Base-by-base conservation (phyloP, 2,888 invertebrate genomes). In the Sesamia inferens region DNA sequence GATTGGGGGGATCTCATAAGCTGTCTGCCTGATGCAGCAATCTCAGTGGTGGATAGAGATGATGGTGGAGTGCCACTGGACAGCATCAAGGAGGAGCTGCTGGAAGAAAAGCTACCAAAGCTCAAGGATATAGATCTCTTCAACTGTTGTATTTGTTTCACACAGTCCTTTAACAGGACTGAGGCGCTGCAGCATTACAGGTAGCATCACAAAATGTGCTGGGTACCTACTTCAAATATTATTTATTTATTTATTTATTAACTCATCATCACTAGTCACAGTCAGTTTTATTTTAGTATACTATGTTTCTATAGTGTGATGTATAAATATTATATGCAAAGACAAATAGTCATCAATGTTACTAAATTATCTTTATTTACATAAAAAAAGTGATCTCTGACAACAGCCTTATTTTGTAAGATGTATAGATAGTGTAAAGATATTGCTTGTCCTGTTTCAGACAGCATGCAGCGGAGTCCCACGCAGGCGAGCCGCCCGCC, bases 151-250 rank as follows among this genome's bases (percentile, higher is more conserved):
- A 92, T 95, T 31, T 96, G 96, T 81, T 92, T 94, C 69, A 81
- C 84, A 22, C 92, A 92, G 81, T 93, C 90, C 71, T 90, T 78
- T 65, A 90, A 84, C 2, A 88, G 89, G 59, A 84, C 63, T 3
- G 92, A 93, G 13, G 92, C 96, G 87, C 74, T 96, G 39, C 88
- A 91, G 57, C 96, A 96, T 87, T 96, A 96, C 83, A 94, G 92
- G 96, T 96, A 86, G 78, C n/a, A 24, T 2, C 24, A 31, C 22
- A 22, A 16, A 31, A 71, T 6, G 2, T 11, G 7, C n/a, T 76
- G 42, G 4, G 6, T 54, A 16, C n/a, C n/a, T n/a, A n/a, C 39
- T 47, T 3, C 75, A 0, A 59, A 62, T 62, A 19, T 11, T 22
- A 19, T 7, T 39, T 39, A 39, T 39, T n/a, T n/a, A n/a, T n/a